A percentile compares a stretch with the other conserved stretches of the same genome.
Conservation (phyloP, 2,113 vertebrate species). For the Mixornis gularis region DNA sequence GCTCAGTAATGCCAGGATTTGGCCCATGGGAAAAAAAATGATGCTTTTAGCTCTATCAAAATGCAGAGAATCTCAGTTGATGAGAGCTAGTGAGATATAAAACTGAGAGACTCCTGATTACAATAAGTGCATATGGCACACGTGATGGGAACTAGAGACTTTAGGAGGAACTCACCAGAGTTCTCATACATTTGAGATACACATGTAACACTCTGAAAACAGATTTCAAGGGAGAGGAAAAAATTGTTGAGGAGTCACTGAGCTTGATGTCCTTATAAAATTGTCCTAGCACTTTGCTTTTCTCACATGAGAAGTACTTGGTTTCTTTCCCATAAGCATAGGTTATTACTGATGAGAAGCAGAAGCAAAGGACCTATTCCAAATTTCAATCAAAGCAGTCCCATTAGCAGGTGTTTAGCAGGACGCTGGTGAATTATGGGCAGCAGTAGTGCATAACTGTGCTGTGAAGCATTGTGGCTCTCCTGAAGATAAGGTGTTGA, state of each 20-base stretch:
- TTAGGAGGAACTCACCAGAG: not conserved
- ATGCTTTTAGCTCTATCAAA: not conserved
- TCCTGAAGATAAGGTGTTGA: not conserved
- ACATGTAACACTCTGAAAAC: not conserved
- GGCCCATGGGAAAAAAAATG: not conserved
- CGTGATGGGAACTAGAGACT: not conserved
- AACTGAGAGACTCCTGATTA: not conserved
- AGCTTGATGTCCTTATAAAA: not conserved
- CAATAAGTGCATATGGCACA: not conserved
- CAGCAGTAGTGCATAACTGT: not conserved
- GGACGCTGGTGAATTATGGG: not conserved
- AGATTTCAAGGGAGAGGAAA: not conserved
- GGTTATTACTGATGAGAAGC: not conserved
- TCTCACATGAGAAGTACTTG: not conserved
- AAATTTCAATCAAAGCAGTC: not conserved
- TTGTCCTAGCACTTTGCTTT: not conserved
- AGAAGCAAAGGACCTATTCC: not conserved
- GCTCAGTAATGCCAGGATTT: not conserved
- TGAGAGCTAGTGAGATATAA: not conserved
- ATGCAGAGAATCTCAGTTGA: not conserved
- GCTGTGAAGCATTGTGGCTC: not conserved
- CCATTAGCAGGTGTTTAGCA: not conserved
- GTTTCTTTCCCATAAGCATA: not conserved
- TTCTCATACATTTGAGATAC: not conserved
- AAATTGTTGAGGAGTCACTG: not conserved